Base-by-base conservation (phyloP, 2,888 invertebrate genomes). In the Orthonychiurus folsomi region DNA sequence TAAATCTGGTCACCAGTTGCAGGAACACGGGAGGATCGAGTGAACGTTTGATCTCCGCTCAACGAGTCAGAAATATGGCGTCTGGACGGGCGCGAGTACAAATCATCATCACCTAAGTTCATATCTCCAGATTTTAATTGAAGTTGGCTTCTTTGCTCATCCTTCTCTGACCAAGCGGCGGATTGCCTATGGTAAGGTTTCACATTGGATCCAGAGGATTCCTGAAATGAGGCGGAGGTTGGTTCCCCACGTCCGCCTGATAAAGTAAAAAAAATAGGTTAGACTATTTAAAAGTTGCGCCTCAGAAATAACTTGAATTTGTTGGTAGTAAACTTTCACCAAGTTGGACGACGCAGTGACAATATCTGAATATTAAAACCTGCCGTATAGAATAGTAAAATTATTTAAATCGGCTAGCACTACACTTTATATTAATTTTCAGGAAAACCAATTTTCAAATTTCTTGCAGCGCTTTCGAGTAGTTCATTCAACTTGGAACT, bases 221-320 rank as follows among this genome's bases (percentile, higher is more conserved):
- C 57, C n/a, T 63, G 52, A 28, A 62, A 66, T 23, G 72, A 67
- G 15, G 71, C 62, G 50, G 68, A 66, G 50, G 62, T 64, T 23
- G 73, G 74, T 47, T 74, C 73, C 50, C 72, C 72, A 37, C 68
- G 65, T 24, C 73, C 73, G 25, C 71, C 72, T 72, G n/a, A 59
- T 55, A 55, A 57, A 52, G 1, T 55, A 25, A 25, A 52, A 55
- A n/a, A n/a, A n/a, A n/a, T n/a, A n/a, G n/a, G n/a, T n/a, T n/a
- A n/a, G n/a, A n/a, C n/a, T n/a, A n/a, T n/a, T n/a, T n/a, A n/a
- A n/a, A n/a, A n/a, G n/a, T n/a, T n/a, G n/a, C n/a, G n/a, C n/a
- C n/a, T n/a, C n/a, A n/a, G n/a, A n/a, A n/a, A n/a, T n/a, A n/a
- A n/a, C n/a, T n/a, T n/a, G n/a, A n/a, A n/a, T n/a, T n/a, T n/a